Evolutionary conservation across 2,888 invertebrate genomes (phyloP).

Genomic region (Arge pagana): DNA sequence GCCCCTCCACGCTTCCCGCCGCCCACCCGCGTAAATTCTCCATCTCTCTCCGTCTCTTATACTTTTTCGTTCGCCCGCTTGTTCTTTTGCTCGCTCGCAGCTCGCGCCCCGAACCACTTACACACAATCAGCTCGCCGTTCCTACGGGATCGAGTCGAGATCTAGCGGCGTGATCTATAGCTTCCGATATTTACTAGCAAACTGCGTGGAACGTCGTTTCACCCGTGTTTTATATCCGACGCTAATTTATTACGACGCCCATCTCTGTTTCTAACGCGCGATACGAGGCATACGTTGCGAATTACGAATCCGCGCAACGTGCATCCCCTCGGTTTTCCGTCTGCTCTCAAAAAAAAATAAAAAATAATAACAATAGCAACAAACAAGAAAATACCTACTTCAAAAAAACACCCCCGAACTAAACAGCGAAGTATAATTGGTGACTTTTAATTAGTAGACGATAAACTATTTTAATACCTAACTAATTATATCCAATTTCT

Average conservation of each 20-base stretch:
- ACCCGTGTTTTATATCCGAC: neutral
- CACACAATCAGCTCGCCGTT: slow-evolving; percentile 33
- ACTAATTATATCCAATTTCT: too few relatives aligned
- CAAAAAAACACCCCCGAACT: too few relatives aligned
- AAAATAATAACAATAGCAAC: neutral
- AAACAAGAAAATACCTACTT: too few relatives aligned
- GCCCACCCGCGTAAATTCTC: slow-evolving; percentile 17
- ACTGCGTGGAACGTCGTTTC: slow-evolving; percentile 9
- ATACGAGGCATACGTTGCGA: too few relatives aligned
- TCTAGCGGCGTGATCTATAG: slow-evolving; percentile 15
- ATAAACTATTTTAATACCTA: too few relatives aligned
- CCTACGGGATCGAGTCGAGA: slow-evolving; percentile 22
- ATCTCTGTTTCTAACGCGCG: neutral
- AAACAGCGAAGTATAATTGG: too few relatives aligned
- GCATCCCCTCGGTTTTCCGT: neutral
- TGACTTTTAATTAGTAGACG: too few relatives aligned
- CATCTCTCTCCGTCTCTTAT: slow-evolving; percentile 13
- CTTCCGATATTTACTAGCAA: slow-evolving; percentile 12
- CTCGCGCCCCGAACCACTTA: slow-evolving; percentile 25
- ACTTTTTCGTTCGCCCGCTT: slow-evolving; percentile 21
- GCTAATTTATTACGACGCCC: too few relatives aligned
- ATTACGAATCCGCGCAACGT: neutral
- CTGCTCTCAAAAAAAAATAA: neutral
- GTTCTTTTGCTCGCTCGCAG: slow-evolving; percentile 5
- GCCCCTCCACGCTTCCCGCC: slow-evolving; percentile 23